Base-by-base conservation (phyloP, 2,888 invertebrate species). In the Thymelicus acteon region DNA sequence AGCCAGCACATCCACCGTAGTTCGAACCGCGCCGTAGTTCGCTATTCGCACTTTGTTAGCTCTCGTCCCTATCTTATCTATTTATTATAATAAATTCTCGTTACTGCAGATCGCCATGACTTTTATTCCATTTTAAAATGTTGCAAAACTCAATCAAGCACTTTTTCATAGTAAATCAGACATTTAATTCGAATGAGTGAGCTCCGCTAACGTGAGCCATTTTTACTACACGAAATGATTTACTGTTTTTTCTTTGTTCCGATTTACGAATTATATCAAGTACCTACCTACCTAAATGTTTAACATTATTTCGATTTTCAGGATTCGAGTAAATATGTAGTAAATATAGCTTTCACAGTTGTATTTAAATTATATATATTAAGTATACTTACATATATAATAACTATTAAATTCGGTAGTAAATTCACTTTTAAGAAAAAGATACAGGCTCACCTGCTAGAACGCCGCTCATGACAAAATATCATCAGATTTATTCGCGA, bases 11-110 rank as follows among this genome's bases (percentile, higher is more conserved):
- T 58, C 49, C 13, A 47, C 31, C 49, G 66, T 72, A 72, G 58
- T 63, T 66, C 66, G 31, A 73, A 60, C 68, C 37, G 54, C 68
- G 44, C 44, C 70, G 19, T 72, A 74, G 68, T 66, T 63, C 60
- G 39, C 49, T 47, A 13, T 69, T 69, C 31, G 48, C 71, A 31
- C 64, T 74, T 71, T 68, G 61, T 73, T 73, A 68, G 52, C 65
- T 66, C 67, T 60, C 63, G 54, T 40, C 52, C 24, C n/a, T 63
- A 15, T 40, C 64, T 52, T 54, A 52, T 64, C 52, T 63, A 37
- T 49, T 64, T 64, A 64, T 54, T 48, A 31, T 49, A 44, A 39
- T 40, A 58, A 24, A 10, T 24, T 54, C 58, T 58, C 39, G 31
- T 58, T n/a, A 13, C 58, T 39, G 3, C 12, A 31, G 4, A 39